Evolutionary conservation across 2,113 vertebrate genomes (phyloP), one percentile per base, ranked within the genome.

Genomic region (Colistium nudipinnis): DNA sequence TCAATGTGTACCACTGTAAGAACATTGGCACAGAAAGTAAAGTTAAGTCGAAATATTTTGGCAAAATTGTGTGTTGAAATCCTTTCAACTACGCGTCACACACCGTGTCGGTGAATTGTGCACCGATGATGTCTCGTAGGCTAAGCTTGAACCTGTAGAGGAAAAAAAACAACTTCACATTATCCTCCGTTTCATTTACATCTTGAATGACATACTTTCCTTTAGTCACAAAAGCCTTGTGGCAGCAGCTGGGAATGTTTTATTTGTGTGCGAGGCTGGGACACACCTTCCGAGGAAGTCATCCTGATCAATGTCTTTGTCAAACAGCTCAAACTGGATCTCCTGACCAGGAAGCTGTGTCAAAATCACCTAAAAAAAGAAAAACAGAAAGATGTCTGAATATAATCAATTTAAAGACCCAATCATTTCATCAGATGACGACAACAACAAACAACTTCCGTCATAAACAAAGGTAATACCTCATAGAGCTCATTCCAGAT

Each of bases 241-340:
- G 14, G 14, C 14, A 5, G 2, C 39, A 47, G n/a, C 16, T 45
- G 48, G 4, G 1, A 7, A 33, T 24, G 3, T 6, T 35, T 44
- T 8, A 35, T 52, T 49, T 39, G 14, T 22, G n/a, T 39, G 14
- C 19, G n/a, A 22, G 1, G 16, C 60, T 2, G 14, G 14, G 3
- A 35, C 78, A 36, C 76, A 96, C 96, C 95, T 93, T 79, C 96
- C 96, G 19, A 98, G 91, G 80, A 96, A 96, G 68, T 98, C 96
- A 16, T 98, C 96, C 78, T 94, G 93, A 80, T 96, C 95, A 13
- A 98, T 67, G 82, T 97, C 96, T 87, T 98, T 97, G 72, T 98
- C 96, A 70, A 93, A 97, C 71, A 97, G 84, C 27, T 96, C 94
- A 79, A 95, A 91, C 71, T 96, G 95, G 74, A 97, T 90, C 60